Base-by-base conservation (phyloP, 2,888 invertebrate species). In the Galeruca laticollis region DNA sequence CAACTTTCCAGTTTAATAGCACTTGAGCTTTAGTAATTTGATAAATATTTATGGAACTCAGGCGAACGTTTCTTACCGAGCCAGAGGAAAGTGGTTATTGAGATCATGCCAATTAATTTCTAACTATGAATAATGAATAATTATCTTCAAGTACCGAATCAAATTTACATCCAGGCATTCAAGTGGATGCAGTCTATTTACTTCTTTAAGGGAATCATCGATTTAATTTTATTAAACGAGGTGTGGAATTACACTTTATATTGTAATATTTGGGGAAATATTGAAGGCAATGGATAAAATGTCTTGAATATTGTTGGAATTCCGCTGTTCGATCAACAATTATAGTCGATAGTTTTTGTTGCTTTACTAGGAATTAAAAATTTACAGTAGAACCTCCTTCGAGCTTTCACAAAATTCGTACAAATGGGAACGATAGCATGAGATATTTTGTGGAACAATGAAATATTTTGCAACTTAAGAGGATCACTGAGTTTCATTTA, bases 101-200 rank as follows among this genome's bases (percentile, higher is more conserved):
- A 47, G 35, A 65, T 59, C 47, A 15, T 49, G 65, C 65, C 65
- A 59, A 65, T 57, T 65, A 65, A 52, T 62, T 62, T 62, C 51
- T 35, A 52, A 62, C 21, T 21, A 37, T n/a, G 52, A 21, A 21
- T 62, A 57, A 65, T 57, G 43, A 49, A 65, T 57, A 65, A 52
- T 65, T 65, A 57, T 54, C 20, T 47, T 65, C 35, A 59, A 65
- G 65, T 65, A 49, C 49, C 57, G 47, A 49, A 65, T 49, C 15
- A 31, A 57, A 56, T 64, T 40, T 35, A 56, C 13, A 43, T 57
- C 49, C 20, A 8, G 9, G 31, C 15, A 56, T 18, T 64, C 54
- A 43, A 64, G 64, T 64, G 54, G 64, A 56, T 18, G 40, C 26
- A 40, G 35, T 47, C 43, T 56, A 43, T 56, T 56, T 43, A 56